A percentile compares a stretch with the other conserved stretches of the same genome.
Conservation (phyloP, 2,888 invertebrate species). For the Cerastis leucographa region DNA sequence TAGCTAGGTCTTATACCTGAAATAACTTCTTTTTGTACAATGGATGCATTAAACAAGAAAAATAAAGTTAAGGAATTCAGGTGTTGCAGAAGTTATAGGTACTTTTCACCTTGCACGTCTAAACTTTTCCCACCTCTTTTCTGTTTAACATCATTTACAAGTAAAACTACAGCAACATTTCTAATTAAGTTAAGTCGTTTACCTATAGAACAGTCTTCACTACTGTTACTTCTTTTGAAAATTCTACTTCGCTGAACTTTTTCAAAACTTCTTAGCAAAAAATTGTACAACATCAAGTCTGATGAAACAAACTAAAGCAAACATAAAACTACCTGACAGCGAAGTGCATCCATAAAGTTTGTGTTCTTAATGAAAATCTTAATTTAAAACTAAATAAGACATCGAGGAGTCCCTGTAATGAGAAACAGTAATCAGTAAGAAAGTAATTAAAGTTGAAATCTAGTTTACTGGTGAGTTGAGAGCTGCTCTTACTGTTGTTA, state of each 20-base stretch:
- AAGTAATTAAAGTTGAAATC: slow-evolving; percentile 68
- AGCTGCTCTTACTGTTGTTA: slow-evolving; percentile 38
- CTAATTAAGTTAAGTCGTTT: slow-evolving; percentile 2
- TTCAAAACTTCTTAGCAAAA: slow-evolving; percentile 17
- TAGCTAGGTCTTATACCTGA: background rate
- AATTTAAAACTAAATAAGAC: slow-evolving; percentile 66
- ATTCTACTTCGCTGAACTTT: slow-evolving; percentile 1
- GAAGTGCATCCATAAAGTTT: slow-evolving; percentile 49
- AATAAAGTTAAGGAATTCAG: background rate
- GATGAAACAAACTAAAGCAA: slow-evolving; percentile 38
- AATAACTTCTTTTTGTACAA: background rate
- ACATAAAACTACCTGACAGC: slow-evolving; percentile 44
- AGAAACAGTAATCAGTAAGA: slow-evolving; percentile 66
- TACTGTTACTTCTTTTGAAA: background rate
- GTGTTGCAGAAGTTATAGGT: background rate
- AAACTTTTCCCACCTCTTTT: background rate
- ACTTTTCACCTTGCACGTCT: background rate
- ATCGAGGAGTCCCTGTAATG: slow-evolving; percentile 57
- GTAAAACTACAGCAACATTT: background rate
- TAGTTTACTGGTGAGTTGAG: slow-evolving; percentile 50
- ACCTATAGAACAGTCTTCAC: background rate
- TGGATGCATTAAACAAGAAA: background rate
- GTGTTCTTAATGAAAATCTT: slow-evolving; percentile 63
- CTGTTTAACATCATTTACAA: background rate
- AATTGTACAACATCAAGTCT: slow-evolving; percentile 11